These are phyloP conservation scores for Dermatemys mawii DNA, from an alignment of 2,113 vertebrate species.

Conservation along the genomic window DNA sequence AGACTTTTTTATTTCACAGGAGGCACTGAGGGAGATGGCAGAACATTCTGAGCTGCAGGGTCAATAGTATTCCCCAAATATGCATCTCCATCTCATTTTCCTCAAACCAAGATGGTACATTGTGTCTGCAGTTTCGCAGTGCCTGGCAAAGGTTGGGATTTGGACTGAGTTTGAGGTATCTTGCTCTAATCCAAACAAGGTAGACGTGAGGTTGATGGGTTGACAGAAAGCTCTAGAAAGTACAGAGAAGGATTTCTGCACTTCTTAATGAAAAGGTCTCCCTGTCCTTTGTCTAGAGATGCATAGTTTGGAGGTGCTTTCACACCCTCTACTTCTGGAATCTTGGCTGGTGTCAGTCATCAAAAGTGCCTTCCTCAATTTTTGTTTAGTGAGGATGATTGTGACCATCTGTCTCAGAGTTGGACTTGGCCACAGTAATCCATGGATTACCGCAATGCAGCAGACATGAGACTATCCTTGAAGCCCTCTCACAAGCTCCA, in stretches of 20 bases:
- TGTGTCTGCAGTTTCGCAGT: not conserved
- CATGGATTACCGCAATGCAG: conserved; percentile 74
- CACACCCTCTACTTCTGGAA: not conserved
- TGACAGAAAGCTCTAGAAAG: not conserved
- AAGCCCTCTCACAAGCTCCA: conserved; percentile 52
- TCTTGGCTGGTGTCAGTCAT: not conserved
- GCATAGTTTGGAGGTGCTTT: not conserved
- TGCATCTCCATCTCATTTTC: rapidly evolving
- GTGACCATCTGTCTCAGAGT: not conserved
- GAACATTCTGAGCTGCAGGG: rapidly evolving
- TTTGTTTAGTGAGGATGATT: not conserved
- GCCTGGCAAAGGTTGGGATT: not conserved
- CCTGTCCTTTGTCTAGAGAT: not conserved
- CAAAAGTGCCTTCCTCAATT: not conserved
- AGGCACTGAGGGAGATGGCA: rapidly evolving
- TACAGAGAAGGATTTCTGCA: not conserved
- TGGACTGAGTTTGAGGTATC: not conserved
- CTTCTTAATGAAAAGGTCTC: not conserved
- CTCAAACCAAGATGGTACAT: rapidly evolving
- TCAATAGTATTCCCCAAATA: not conserved
- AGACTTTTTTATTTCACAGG: not conserved
- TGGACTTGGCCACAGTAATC: conserved; percentile 17
- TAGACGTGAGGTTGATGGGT: not conserved
- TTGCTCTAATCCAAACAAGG: not conserved
- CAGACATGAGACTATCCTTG: conserved; percentile 49